Evolutionary conservation across 2,888 invertebrate species (phyloP), one percentile per base, ranked within the genome.

Genomic region (Hoplodrina ambigua): DNA sequence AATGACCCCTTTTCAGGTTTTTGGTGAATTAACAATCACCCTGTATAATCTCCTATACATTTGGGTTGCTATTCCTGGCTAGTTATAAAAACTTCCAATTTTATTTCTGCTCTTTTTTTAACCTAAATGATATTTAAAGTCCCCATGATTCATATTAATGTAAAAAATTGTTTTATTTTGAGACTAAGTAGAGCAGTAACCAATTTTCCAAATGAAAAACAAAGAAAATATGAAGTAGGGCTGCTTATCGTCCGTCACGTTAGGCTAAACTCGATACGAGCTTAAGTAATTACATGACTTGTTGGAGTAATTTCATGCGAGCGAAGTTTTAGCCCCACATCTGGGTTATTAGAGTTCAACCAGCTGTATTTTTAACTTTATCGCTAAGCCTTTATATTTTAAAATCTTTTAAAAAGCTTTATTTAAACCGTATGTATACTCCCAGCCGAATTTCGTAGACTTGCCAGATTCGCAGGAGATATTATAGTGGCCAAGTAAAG

Each of bases 221-320:
- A 71, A 72, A 64, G 30, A 62, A 66, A 77, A 60, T 11, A 53
- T 19, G 53, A 76, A 44, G 68, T 63, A 13, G 46, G 44, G 41
- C 37, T 19, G 33, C 49, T 78, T 78, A 73, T 64, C 78, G 55
- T 60, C 37, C 53, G 66, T 63, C 79, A 60, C 61, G 65, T 63
- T 65, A 59, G 10, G 25, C 49, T 71, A 49, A 79, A 62, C 66
- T 56, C 37, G 0, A 49, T 65, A 58, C 33, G 20, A 13, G 20
- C 19, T 19, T 81, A 81, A 80, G 80, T 80, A 80, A 81, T 80
- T 78, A 78, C 71, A 59, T 30, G 58, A 46, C 17, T 63, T 33
- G 55, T 68, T 72, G 7, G 63, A 70, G 70, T 70, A 56, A 71
- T 58, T 56, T 19, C 53, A 58, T 69, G 56, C 46, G 57, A 69